Percentiles rank a stretch among this genome's conserved stretches.
Conservation (phyloP, 2,888 invertebrate species). For the Spilarctia lutea region DNA sequence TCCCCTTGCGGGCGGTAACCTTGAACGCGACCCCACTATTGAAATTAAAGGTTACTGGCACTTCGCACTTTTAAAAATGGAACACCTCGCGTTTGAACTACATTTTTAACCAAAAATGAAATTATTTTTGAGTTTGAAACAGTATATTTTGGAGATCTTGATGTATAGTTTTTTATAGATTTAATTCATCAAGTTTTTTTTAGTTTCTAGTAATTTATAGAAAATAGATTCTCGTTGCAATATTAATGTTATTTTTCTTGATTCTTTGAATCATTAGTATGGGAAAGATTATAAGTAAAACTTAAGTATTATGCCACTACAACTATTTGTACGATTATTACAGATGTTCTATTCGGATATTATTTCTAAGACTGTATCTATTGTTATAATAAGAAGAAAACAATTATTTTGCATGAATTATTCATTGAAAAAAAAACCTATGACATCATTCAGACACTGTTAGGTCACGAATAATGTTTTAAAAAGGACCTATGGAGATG, state of each 20-base stretch:
- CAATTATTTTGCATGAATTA: neutral
- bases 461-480: neutral
- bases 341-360: neutral
- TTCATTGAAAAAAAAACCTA: neutral
- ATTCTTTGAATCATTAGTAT: too few relatives aligned
- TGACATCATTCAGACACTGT: neutral
- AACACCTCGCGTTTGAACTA: conserved; percentile 45
- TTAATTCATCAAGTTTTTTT: neutral
- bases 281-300: neutral
- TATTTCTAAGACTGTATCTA: neutral
- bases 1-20: conserved; percentile 81
- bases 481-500: neutral
- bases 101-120: conserved; percentile 31
- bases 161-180: neutral
- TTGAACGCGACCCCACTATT: conserved; percentile 85
- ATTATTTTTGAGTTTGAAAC: neutral
- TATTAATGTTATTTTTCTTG: too few relatives aligned
- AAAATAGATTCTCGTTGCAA: too few relatives aligned
- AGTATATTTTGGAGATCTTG: neutral
- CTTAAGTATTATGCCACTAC: neutral
- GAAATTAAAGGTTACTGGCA: conserved; percentile 86
- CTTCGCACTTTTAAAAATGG: conserved; percentile 83
- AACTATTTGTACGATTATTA: neutral
- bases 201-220: neutral
- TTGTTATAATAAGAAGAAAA: neutral